Evolutionary conservation across 2,797 vertebrate genomes (phyloP).

Genomic region (Liparis tanakae): DNA sequence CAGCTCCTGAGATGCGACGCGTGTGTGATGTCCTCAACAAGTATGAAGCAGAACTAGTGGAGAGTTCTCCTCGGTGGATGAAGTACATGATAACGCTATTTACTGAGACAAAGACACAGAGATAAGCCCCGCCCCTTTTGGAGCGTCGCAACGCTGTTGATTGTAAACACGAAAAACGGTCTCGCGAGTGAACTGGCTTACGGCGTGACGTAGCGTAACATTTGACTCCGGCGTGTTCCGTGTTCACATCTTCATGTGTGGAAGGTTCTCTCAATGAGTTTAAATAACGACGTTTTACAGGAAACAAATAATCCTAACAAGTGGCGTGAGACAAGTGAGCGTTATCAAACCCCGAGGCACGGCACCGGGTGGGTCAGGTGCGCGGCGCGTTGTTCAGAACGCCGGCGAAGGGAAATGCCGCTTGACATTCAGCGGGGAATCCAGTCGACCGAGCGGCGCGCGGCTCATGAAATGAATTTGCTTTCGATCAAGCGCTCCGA

Average conservation of each 20-base stretch:
- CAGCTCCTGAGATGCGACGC: no score
- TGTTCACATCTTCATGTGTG: conserved; percentile 23
- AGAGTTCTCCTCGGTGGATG: no score
- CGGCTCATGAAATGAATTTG: conserved; percentile 80
- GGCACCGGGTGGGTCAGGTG: conserved; percentile 55
- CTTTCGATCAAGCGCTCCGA: conserved; percentile 77
- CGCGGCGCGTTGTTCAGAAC: conserved; percentile 62
- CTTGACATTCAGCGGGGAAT: conserved; percentile 85
- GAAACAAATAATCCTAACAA: conserved; percentile 58
- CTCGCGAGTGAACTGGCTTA: no score
- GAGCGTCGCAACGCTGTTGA: no score
- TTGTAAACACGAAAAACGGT: no score
- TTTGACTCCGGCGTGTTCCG: conserved; percentile 34
- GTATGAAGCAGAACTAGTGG: no score
- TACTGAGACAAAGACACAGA: no score
- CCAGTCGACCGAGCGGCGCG: conserved; percentile 78
- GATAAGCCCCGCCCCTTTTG: no score
- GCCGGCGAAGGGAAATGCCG: conserved; percentile 38
- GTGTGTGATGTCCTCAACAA: no score
- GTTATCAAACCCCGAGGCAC: conserved; percentile 60
- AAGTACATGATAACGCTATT: no score
- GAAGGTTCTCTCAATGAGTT: conserved; percentile 45
- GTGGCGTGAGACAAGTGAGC: conserved; percentile 37
- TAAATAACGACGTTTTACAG: conserved; percentile 62
- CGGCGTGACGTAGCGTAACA: conserved; percentile 4